phyloP scores from a whole-genome alignment of 1,140 invertebrate species.

The Schlechtendalia chinensis region DNA sequence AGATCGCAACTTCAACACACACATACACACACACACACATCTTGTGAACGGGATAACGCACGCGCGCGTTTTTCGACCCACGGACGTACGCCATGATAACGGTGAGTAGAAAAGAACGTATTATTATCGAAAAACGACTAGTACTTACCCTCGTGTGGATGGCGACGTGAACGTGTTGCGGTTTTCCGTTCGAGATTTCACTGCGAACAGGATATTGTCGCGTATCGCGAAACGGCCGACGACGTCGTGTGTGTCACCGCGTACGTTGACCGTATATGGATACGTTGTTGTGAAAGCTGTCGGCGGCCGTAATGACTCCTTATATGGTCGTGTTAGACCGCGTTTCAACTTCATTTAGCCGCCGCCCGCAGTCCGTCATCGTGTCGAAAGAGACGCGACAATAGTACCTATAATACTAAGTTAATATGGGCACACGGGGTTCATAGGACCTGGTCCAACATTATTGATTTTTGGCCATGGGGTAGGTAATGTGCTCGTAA shows the following conservation, averaged over 20 bases:
- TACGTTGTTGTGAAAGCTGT: constrained; percentile 15
- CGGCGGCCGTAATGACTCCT: neutral
- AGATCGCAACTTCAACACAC: neutral
- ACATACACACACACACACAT: too few relatives aligned
- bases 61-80: neutral
- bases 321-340: constrained; percentile 9
- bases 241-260: neutral
- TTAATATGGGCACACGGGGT: neutral
- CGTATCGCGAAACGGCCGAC: neutral
- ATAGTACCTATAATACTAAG: too few relatives aligned
- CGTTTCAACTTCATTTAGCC: neutral
- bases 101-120: constrained; percentile 26
- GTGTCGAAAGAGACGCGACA: neutral
- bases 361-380: neutral
- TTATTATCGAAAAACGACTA: neutral
- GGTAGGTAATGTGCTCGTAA: constrained; percentile 4
- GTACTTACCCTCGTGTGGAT: too few relatives aligned
- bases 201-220: neutral
- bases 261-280: constrained; percentile 5
- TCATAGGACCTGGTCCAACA: too few relatives aligned
- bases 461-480: constrained; percentile 33
- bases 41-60: neutral
- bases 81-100: constrained; percentile 17
- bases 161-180: too few relatives aligned
- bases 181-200: neutral